Evolutionary conservation across 92 coral and sea anemone species (phyloP).

Genomic region (Paramuricea clavata): DNA sequence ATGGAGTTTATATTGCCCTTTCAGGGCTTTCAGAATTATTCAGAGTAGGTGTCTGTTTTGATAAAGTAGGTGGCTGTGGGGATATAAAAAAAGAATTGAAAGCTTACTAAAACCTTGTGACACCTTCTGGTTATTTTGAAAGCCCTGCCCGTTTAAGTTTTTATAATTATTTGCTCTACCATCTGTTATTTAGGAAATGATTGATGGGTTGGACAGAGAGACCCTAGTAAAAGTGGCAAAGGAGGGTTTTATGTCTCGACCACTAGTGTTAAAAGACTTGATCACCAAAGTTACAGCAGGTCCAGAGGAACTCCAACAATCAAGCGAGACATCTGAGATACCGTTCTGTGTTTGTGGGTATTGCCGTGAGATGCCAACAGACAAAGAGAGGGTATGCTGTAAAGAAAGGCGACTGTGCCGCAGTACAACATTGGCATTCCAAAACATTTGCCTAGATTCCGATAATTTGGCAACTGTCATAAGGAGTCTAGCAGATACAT

Average conservation of each 20-base stretch:
- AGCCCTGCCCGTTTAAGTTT: not conserved
- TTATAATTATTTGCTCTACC: not conserved
- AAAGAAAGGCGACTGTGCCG: too few species aligned
- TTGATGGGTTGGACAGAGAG: constrained; percentile 20
- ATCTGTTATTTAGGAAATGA: constrained; percentile 8
- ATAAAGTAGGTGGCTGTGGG: too few species aligned
- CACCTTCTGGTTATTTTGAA: too few species aligned
- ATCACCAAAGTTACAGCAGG: not conserved
- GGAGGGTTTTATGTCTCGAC: constrained; percentile 35
- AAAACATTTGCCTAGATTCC: constrained; percentile 47
- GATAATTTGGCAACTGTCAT: constrained; percentile 51
- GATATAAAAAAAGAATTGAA: too few species aligned
- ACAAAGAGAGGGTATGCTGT: constrained; percentile 44
- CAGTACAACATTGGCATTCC: too few species aligned
- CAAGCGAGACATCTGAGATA: constrained; percentile 1
- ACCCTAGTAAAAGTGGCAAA: constrained; percentile 11
- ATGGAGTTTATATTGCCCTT: too few species aligned
- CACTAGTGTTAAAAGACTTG: constrained; percentile 36
- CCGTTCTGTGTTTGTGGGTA: constrained; percentile 52
- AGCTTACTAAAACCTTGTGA: too few species aligned
- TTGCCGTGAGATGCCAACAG: constrained; percentile 37
- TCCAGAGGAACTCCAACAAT: constrained; percentile 1
- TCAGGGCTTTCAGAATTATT: too few species aligned
- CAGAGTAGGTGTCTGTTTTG: too few species aligned
- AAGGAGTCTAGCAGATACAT: constrained; percentile 58